Evolutionary conservation across 2,888 invertebrate genomes (phyloP), one percentile per base, ranked within the genome.

Genomic region (Meiosimyza decipiens): DNA sequence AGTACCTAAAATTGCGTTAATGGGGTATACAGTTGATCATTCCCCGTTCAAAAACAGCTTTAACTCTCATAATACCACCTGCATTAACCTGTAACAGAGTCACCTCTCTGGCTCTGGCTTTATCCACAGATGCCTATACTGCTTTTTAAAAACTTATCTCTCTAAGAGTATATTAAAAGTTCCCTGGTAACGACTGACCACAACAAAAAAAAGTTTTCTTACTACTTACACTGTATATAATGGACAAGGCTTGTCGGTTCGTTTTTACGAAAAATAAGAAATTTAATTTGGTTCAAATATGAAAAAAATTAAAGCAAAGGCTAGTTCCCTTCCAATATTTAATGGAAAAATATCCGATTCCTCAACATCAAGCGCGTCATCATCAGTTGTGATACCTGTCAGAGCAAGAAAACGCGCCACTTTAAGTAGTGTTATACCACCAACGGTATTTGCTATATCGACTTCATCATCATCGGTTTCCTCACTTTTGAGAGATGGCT

Each of bases 281-380:
- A 18, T 49, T 54, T 40, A 71, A 66, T 67, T 59, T 13, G 51
- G 70, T n/a, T 11, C 6, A 59, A 52, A 60, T 40, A 85, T 85
- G 85, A 81, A 83, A 76, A 82, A 83, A 76, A 82, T 85, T 66
- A 85, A 82, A 70, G 81, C 79, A 18, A 84, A 85, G 76, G 82
- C 86, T 1, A 83, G 81, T 72, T 86, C 86, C n/a, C 78, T 86
- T 65, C 84, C 86, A 16, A 78, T 86, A 51, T 85, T 86, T 65
- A 85, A 85, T 79, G 82, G 84, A 49, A 82, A 85, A 59, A 82
- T 85, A 18, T 81, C 83, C 6, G 85, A 84, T 70, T 80, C 85
- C 9, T 83, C 82, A 16, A 80, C 82, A 12, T 78, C 83, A 71
- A 82, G 84, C 64, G 80, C 80, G 12, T 79, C 80, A 12, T 85